Evolutionary conservation across 1,140 invertebrate genomes (phyloP).

Genomic region (Phymorhynchus buccinoides): DNA sequence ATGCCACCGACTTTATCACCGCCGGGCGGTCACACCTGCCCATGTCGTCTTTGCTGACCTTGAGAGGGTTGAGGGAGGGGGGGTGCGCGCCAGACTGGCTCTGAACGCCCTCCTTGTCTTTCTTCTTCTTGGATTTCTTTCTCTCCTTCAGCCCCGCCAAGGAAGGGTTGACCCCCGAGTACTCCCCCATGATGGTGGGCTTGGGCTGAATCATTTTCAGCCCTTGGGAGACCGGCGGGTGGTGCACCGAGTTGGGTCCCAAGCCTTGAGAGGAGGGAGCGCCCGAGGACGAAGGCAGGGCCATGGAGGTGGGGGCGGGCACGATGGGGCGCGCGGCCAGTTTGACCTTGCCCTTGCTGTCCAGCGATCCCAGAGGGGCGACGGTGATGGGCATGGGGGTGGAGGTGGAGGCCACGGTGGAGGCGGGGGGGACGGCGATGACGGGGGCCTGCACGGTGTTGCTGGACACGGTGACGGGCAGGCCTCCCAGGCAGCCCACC

Average conservation of each 20-base stretch:
- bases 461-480: slow-evolving; percentile 43
- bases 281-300: slow-evolving; percentile 50
- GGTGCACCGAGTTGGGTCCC: slow-evolving; percentile 36
- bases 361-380: slow-evolving; percentile 41
- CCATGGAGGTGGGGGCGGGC: slow-evolving; percentile 60
- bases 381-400: slow-evolving; percentile 43
- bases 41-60: slow-evolving; percentile 58
- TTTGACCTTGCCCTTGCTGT: slow-evolving; percentile 48
- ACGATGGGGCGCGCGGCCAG: slow-evolving; percentile 65
- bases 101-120: slow-evolving; percentile 69
- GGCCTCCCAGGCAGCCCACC: slow-evolving; percentile 46
- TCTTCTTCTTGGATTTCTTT: slow-evolving; percentile 66
- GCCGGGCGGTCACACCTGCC: slow-evolving; percentile 64
- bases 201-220: slow-evolving; percentile 74
- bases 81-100: slow-evolving; percentile 25
- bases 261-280: slow-evolving; percentile 49
- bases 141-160: slow-evolving; percentile 71
- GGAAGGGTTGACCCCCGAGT: slow-evolving; percentile 63
- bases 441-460: slow-evolving; percentile 44
- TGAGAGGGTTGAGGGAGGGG: slow-evolving; percentile 29
- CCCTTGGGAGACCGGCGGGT: slow-evolving; percentile 57
- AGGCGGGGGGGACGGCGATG: slow-evolving; percentile 26
- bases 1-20: slow-evolving; percentile 65
- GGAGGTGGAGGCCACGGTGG: neutral
- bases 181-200: slow-evolving; percentile 71